Evolutionary conservation across 2,888 invertebrate genomes (phyloP).

Genomic region (Nesidiocoris tenuis): DNA sequence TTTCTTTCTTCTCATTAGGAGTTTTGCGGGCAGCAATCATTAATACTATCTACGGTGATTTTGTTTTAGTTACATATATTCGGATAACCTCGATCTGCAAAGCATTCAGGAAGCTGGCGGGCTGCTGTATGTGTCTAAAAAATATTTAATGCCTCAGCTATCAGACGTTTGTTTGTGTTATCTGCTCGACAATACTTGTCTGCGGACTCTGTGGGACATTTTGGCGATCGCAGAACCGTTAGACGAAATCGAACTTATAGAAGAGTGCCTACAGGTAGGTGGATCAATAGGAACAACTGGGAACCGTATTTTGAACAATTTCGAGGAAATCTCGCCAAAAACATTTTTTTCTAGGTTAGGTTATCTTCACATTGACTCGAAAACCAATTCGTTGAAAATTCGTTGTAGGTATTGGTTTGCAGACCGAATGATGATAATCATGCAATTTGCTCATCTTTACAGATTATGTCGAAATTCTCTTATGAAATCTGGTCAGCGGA

Average conservation of each 20-base stretch:
- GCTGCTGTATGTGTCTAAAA: conserved; percentile 65
- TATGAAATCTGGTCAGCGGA: conserved; percentile 59
- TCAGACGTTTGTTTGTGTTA: conserved; percentile 58
- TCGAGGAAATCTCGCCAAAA: too few relatives aligned
- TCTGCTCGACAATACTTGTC: conserved; percentile 60
- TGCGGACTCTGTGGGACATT: conserved; percentile 49
- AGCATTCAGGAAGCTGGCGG: conserved; percentile 64
- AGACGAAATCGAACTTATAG: conserved; percentile 59
- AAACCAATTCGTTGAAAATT: neutral
- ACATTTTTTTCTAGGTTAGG: too few relatives aligned
- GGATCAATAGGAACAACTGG: too few relatives aligned
- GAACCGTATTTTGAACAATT: too few relatives aligned
- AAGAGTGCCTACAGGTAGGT: conserved; percentile 57
- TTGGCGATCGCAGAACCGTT: conserved; percentile 60
- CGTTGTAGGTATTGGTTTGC: neutral
- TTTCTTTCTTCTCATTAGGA: too few relatives aligned
- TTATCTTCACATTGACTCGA: neutral
- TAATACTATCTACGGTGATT: too few relatives aligned
- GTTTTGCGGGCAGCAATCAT: too few relatives aligned
- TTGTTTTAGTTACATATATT: conserved; percentile 60
- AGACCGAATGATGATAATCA: neutral
- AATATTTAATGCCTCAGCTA: conserved; percentile 60
- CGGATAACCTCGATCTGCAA: conserved; percentile 60
- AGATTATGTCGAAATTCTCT: conserved; percentile 61
- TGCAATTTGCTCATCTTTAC: conserved; percentile 32